Base-by-base conservation (phyloP, 2,113 vertebrate species). In the Nerophis lumbriciformis region DNA sequence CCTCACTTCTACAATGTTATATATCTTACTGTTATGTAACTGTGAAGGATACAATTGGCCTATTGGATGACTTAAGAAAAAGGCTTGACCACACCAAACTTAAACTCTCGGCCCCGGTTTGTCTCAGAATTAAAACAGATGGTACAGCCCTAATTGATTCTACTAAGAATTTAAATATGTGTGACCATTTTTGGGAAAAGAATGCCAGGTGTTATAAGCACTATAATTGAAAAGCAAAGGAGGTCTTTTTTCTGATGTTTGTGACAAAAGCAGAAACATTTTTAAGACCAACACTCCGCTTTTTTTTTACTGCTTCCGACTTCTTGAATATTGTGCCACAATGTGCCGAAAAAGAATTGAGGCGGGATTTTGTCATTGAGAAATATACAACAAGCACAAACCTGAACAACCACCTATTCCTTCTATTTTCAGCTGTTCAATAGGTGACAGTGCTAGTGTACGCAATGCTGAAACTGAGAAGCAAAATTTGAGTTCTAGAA, bases 221-320 rank as follows among this genome's bases (percentile, higher is more conserved):
- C 44, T 57, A 14, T 5, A 11, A 73, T 38, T 67, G 71, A 74
- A 63, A 79, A 62, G 52, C 65, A 56, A 39, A 52, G 62, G 44
- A 77, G 21, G 81, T 82, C 48, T 61, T 58, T 28, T 69, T n/a
- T 82, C 71, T 78, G 79, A 83, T 79, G 80, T 83, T 82, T 78
- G 78, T 83, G 83, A 81, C 81, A 28, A 59, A 81, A 76, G 56
- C 66, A 58, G 69, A 81, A 66, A 52, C 66, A 59, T 47, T 68
- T 79, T 72, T 75, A 83, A 79, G 79, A 76, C 59, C 84, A 85
- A 87, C 78, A 83, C n/a, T 4, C 1, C 28, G 28, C 28, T 28
- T 28, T 19, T 38, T 15, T 39, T n/a, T 38, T 11, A 6, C 80
- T 79, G 73, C 58, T 76, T 55, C 55, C 58, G 55, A 69, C 74